A percentile compares a stretch with the other conserved stretches of the same genome.
Conservation (phyloP, 2,113 vertebrate species). For the Triplophysa siluroides region DNA sequence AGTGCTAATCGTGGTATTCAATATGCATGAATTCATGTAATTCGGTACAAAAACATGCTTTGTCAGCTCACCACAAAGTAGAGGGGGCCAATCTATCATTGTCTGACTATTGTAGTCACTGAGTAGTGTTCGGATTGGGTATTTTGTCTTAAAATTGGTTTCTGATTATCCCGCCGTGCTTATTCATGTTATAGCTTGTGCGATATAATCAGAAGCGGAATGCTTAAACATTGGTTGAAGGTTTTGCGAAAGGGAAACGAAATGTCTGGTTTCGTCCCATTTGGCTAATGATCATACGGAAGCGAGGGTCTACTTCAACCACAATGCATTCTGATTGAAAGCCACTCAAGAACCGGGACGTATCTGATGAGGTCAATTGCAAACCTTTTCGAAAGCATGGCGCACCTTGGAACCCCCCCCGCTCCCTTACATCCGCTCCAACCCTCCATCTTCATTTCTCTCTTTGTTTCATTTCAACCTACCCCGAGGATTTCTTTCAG, state of each 20-base stretch:
- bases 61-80: constrained; percentile 17
- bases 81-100: background rate
- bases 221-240: constrained; percentile 11
- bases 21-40: constrained; percentile 12
- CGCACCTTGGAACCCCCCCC: background rate
- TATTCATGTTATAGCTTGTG: constrained; percentile 2
- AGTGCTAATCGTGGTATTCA: background rate
- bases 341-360: constrained; percentile 50
- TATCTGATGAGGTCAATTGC: constrained; percentile 40
- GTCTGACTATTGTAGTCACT: background rate
- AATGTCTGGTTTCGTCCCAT: constrained; percentile 45
- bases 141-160: background rate
- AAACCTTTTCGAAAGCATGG: constrained; percentile 30
- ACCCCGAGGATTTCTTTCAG: constrained; percentile 25
- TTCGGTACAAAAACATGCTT: constrained; percentile 22
- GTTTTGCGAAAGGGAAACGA: constrained; percentile 43
- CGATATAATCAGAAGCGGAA: constrained; percentile 13
- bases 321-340: constrained; percentile 73
- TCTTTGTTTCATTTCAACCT: constrained; percentile 12
- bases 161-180: background rate
- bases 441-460: constrained; percentile 31
- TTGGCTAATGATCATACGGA: constrained; percentile 61
- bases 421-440: constrained; percentile 1
- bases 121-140: background rate
- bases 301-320: constrained; percentile 61